A percentile compares a stretch with the other conserved stretches of the same genome.
Evolutionary conservation across 1,140 invertebrate species (phyloP).

Genomic region (Neotoxoptera formosana): DNA sequence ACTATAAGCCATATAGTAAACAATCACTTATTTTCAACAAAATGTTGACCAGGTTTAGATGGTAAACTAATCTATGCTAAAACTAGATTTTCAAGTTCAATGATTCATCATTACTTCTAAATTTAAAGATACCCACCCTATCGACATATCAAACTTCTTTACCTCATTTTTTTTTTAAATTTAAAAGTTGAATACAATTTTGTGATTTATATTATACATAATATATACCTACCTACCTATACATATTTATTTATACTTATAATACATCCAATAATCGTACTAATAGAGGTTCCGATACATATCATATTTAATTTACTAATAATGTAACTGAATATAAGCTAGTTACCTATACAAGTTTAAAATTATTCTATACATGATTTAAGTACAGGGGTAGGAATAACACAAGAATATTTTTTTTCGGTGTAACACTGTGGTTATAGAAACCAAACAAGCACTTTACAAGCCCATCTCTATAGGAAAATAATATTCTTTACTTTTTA

Average conservation of each 20-base stretch:
- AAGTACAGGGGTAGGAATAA: no score
- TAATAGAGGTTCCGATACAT: not conserved
- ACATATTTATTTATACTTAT: not conserved
- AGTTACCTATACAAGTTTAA: no score
- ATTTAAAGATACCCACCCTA: not conserved
- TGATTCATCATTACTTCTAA: not conserved
- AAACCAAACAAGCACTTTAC: not conserved
- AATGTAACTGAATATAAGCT: not conserved
- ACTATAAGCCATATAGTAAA: not conserved
- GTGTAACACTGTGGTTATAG: not conserved
- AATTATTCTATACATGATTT: no score
- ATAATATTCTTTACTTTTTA: not conserved
- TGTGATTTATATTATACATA: not conserved
- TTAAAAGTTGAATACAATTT: not conserved
- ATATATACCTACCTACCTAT: no score
- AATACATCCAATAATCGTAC: not conserved
- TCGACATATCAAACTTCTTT: not conserved
- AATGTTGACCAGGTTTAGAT: not conserved
- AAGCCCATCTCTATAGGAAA: not conserved
- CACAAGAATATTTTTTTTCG: no score
- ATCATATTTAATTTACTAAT: not conserved
- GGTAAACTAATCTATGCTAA: not conserved
- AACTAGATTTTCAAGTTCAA: not conserved
- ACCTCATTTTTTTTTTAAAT: not conserved
- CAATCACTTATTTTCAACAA: not conserved